Conservation (phyloP, 2,888 invertebrate species). For the Allolobophora icterica region DNA sequence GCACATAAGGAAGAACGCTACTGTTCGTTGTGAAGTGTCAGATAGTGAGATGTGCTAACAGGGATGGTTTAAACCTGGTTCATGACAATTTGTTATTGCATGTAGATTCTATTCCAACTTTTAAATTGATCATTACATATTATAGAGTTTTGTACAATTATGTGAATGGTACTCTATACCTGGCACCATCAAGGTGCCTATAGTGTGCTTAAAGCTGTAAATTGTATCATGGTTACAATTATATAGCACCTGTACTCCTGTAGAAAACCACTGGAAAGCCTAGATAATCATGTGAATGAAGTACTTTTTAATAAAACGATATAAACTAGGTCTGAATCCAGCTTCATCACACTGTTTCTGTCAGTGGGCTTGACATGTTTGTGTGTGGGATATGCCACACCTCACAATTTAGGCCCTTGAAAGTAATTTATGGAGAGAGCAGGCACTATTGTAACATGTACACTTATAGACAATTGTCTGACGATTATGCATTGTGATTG, state of each 20-base stretch:
- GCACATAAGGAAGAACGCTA: background rate
- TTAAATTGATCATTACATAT: background rate
- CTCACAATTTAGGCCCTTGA: too few relatives aligned
- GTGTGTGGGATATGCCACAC: background rate
- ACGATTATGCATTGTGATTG: too few relatives aligned
- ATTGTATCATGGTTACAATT: background rate
- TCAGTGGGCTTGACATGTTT: background rate
- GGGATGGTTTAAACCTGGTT: too few relatives aligned
- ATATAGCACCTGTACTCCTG: too few relatives aligned
- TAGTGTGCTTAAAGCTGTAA: background rate
- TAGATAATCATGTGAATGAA: background rate
- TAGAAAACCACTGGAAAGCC: conserved; percentile 1
- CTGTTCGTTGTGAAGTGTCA: background rate
- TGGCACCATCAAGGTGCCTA: background rate
- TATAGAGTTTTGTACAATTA: background rate
- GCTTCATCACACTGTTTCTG: background rate
- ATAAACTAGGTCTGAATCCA: background rate
- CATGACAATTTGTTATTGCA: background rate
- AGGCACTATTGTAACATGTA: background rate
- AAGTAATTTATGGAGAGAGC: too few relatives aligned
- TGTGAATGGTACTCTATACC: background rate
- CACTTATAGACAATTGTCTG: background rate
- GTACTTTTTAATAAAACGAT: background rate
- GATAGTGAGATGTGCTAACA: background rate
- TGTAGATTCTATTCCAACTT: background rate